Percentiles rank a stretch among this genome's conserved stretches.
Evolutionary conservation across 2,797 vertebrate genomes (phyloP).

Genomic region (Clangula hyemalis): DNA sequence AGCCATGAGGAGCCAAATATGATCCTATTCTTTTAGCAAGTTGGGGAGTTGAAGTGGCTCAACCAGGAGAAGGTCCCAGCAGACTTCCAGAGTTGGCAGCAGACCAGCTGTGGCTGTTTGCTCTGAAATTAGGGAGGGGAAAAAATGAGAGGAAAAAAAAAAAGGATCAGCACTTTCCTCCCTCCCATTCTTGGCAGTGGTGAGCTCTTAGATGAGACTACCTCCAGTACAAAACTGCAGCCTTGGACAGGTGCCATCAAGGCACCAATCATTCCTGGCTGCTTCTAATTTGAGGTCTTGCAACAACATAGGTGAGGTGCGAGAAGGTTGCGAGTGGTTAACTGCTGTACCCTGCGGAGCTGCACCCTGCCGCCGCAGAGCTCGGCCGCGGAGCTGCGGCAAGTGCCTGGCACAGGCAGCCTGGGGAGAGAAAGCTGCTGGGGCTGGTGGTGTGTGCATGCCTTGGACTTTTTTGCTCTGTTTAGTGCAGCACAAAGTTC

Average conservation of each 20-base stretch:
- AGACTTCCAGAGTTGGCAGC: not conserved
- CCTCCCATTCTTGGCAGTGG: not conserved
- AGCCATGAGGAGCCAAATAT: not conserved
- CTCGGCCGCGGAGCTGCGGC: not conserved
- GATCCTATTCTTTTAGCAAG: not conserved
- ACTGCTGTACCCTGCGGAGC: not conserved
- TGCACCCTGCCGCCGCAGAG: not conserved
- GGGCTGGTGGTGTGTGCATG: not conserved
- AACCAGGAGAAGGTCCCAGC: not conserved
- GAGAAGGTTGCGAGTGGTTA: conserved; percentile 20
- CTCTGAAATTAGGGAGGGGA: not conserved
- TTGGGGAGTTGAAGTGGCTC: not conserved
- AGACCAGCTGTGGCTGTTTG: not conserved
- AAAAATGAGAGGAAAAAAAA: not conserved
- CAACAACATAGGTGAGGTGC: not conserved
- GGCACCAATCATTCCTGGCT: not conserved
- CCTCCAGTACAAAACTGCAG: not conserved
- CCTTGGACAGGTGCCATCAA: not conserved
- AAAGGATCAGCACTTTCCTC: not conserved
- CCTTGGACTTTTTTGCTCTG: not conserved
- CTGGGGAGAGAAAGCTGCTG: not conserved
- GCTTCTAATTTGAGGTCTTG: conserved; percentile 18
- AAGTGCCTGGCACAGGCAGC: not conserved
- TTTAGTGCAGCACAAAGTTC: not conserved
- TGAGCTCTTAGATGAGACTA: not conserved